Evolutionary conservation across 2,113 vertebrate species (phyloP).

Genomic region (Irena cyanogastra): DNA sequence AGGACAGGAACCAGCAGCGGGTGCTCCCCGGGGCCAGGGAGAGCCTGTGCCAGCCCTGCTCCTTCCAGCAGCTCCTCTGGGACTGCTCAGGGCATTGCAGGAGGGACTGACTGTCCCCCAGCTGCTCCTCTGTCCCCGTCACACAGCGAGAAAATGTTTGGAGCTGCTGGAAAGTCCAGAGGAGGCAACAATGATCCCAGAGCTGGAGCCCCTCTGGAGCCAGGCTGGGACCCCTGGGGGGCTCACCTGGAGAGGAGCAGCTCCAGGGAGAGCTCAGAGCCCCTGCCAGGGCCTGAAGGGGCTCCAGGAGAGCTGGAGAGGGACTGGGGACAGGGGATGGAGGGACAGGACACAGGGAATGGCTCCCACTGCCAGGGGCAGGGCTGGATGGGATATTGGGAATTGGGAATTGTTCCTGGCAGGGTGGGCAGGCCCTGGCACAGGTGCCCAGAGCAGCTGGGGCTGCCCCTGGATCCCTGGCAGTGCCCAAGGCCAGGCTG

Average conservation of each 20-base stretch:
- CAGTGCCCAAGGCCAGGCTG: not conserved
- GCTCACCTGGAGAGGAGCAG: not conserved
- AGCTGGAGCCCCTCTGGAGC: not conserved
- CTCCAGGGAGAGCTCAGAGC: not conserved
- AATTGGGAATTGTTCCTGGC: not conserved
- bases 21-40: too few species aligned
- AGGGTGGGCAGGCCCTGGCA: not conserved
- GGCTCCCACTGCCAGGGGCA: not conserved
- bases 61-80: not conserved
- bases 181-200: not conserved
- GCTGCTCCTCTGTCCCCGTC: not conserved
- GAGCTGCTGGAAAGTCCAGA: not conserved
- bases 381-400: fast-evolving
- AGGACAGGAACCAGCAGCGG: not conserved
- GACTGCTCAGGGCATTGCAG: not conserved
- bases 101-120: fast-evolving
- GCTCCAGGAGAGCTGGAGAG: not conserved
- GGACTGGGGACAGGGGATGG: not conserved
- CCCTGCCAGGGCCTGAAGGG: not conserved
- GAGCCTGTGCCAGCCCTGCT: not conserved
- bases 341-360: not conserved
- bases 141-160: not conserved
- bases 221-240: not conserved
- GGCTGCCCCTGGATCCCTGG: not conserved
- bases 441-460: not conserved